Evolutionary conservation across 2,113 vertebrate species (phyloP).

Genomic region (Irena cyanogastra): DNA sequence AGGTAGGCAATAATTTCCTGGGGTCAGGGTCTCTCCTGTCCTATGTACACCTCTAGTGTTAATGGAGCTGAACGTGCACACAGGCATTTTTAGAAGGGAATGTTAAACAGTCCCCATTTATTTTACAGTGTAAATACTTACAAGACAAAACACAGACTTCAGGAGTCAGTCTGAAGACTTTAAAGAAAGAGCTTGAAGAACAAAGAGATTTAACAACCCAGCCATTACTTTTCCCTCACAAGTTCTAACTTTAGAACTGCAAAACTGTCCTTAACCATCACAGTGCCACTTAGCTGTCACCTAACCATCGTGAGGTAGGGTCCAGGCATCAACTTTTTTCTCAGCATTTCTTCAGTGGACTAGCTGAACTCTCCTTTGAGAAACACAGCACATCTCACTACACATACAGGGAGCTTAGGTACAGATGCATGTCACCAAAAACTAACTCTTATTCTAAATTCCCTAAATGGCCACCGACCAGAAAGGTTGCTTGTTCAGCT

Average conservation of each 20-base stretch:
- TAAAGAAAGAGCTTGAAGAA: background rate
- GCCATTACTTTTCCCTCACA: background rate
- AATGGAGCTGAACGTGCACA: constrained; percentile 31
- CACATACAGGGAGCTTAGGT: background rate
- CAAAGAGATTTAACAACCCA: constrained; percentile 9
- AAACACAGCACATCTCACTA: background rate
- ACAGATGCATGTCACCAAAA: background rate
- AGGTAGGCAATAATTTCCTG: constrained; percentile 34
- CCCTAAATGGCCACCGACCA: background rate
- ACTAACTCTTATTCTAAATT: background rate
- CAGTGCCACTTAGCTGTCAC: background rate
- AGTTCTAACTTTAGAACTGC: background rate
- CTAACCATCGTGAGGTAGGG: background rate
- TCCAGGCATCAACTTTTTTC: background rate
- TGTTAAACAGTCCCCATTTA: constrained; percentile 49
- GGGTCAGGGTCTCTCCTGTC: constrained; percentile 18
- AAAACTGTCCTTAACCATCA: background rate
- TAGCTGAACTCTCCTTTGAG: background rate
- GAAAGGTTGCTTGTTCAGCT: background rate
- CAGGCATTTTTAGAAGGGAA: constrained; percentile 43
- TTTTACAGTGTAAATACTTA: constrained; percentile 59
- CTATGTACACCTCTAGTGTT: background rate
- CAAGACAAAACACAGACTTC: constrained; percentile 41
- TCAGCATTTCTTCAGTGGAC: background rate
- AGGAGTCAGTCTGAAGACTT: background rate